A percentile compares a stretch with the other conserved stretches of the same genome.
These are phyloP conservation scores for Nylanderia fulva DNA, from an alignment of 1,140 invertebrate genomes.

Conservation along the genomic window DNA sequence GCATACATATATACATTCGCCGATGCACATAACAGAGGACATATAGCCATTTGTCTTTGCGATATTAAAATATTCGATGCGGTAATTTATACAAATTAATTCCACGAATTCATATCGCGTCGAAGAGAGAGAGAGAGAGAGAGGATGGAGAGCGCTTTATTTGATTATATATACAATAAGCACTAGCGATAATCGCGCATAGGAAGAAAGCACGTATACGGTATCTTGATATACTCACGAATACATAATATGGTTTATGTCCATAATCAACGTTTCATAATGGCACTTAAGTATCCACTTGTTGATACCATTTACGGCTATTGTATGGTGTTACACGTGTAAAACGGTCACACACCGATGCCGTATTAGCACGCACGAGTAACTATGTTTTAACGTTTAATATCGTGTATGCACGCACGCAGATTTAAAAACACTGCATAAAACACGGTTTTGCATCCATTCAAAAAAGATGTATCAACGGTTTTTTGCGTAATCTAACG, in stretches of 20 bases:
- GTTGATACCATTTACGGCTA: slow-evolving; percentile 80
- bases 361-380: slow-evolving; percentile 66
- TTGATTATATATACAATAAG: slow-evolving; percentile 65
- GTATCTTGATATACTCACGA: slow-evolving; percentile 70
- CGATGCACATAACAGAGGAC: background rate
- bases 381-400: slow-evolving; percentile 70
- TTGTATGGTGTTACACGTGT: slow-evolving; percentile 72
- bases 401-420: slow-evolving; percentile 69
- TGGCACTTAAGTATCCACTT: slow-evolving; percentile 81
- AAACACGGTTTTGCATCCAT: slow-evolving; percentile 38
- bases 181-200: slow-evolving; percentile 62
- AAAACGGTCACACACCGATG: slow-evolving; percentile 70
- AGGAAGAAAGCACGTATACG: slow-evolving; percentile 63
- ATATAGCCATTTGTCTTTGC: background rate
- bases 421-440: slow-evolving; percentile 58
- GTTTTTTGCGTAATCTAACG: background rate
- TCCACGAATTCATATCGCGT: slow-evolving; percentile 5
- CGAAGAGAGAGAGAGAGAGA: background rate
- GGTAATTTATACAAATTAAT: slow-evolving; percentile 20
- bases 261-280: slow-evolving; percentile 80
- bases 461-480: slow-evolving; percentile 13
- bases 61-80: slow-evolving; percentile 9
- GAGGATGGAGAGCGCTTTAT: background rate
- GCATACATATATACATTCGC: background rate
- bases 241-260: slow-evolving; percentile 77